Evolutionary conservation across 2,888 invertebrate species (phyloP).

Genomic region (Anarsia innoxiella): DNA sequence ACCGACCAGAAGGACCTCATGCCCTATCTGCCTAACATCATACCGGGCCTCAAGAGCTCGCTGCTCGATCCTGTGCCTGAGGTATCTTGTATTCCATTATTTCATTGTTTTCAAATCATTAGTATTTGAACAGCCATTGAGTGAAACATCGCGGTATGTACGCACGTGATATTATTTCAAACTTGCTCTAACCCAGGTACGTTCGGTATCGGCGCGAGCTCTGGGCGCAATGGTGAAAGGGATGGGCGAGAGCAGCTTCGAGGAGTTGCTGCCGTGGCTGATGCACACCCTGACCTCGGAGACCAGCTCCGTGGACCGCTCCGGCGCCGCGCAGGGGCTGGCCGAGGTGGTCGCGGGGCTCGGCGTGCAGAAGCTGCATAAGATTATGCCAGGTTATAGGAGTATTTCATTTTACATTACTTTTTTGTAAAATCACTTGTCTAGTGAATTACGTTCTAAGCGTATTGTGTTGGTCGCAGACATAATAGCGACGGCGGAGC

Average conservation of each 20-base stretch:
- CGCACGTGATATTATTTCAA: not conserved
- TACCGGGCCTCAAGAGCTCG: constrained; percentile 96
- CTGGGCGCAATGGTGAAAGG: constrained; percentile 98
- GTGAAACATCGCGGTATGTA: not conserved
- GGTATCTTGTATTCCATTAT: too few relatives aligned
- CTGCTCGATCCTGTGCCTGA: constrained; percentile 98
- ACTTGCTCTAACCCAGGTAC: constrained; percentile 69
- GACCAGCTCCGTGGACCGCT: constrained; percentile 94
- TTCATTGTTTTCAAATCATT: too few relatives aligned
- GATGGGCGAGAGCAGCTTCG: constrained; percentile 97
- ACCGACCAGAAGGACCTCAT: constrained; percentile 99
- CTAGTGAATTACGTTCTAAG: too few relatives aligned
- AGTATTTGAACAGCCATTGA: not conserved
- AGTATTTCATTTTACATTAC: too few relatives aligned
- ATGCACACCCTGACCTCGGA: constrained; percentile 98
- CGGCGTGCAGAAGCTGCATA: constrained; percentile 95
- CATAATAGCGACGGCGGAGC: constrained; percentile 94
- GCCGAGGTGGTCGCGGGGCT: constrained; percentile 98
- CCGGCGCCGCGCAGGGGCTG: constrained; percentile 97
- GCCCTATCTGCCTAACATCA: constrained; percentile 96
- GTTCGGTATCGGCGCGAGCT: constrained; percentile 96
- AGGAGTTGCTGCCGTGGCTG: constrained; percentile 97
- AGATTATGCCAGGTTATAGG: constrained; percentile 88
- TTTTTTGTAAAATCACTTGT: too few relatives aligned
- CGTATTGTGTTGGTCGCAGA: constrained; percentile 73